Conservation (phyloP, 2,888 invertebrate genomes). For the Sturmia bella region DNA sequence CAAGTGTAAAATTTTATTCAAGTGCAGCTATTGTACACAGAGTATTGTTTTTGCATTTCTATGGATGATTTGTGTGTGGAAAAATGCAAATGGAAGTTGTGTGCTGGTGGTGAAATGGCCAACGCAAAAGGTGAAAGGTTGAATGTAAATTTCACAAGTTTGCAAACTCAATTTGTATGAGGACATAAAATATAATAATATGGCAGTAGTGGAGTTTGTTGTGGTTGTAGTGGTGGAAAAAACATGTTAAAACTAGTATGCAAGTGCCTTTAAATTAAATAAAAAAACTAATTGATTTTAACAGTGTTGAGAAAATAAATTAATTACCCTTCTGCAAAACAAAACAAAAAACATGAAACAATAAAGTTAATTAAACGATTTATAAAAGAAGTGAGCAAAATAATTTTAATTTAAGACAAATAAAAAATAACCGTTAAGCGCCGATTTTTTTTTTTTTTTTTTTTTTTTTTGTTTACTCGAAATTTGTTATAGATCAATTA, state of each 20-base stretch:
- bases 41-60: constrained; percentile 10
- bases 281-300: constrained; percentile 41
- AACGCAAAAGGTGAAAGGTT: constrained; percentile 43
- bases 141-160: constrained; percentile 30
- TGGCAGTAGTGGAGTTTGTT: neutral
- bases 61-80: constrained; percentile 3
- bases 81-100: constrained; percentile 21
- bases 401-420: no score
- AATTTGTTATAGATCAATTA: no score
- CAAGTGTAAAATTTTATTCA: no score
- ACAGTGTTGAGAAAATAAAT: neutral
- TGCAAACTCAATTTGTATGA: neutral
- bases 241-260: neutral
- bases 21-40: neutral
- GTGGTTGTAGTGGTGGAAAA: neutral
- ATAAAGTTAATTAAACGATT: neutral
- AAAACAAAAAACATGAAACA: neutral
- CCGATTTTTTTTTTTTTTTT: no score
- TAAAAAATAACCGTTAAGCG: no score
- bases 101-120: constrained; percentile 26
- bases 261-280: constrained; percentile 24
- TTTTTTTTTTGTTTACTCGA: no score
- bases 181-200: neutral
- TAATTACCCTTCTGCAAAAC: neutral
- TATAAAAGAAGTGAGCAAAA: no score